Evolutionary conservation across 2,113 vertebrate species (phyloP), one percentile per base, ranked within the genome.

Genomic region (Chionomys nivalis): DNA sequence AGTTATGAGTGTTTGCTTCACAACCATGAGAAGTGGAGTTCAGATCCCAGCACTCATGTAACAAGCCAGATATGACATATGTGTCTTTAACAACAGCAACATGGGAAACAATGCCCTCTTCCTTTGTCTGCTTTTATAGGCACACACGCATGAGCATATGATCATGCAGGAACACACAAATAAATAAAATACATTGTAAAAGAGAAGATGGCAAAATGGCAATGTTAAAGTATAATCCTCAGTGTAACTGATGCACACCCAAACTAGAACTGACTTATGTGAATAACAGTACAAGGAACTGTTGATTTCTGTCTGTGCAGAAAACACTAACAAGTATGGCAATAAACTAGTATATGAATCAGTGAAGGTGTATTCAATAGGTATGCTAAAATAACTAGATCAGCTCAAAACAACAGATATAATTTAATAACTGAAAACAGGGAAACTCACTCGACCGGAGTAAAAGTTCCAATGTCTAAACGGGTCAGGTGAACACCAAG

Each of bases 151-250:
- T 66, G 16, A 63, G 23, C 28, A 47, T 44, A 47, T 66, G 61
- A 33, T 47, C 39, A 47, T 47, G 28, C 39, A 86, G 14, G 28
- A 5, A 83, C 39, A 86, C 82, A 65, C 61, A 85, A 44, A 44
- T 58, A 85, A 28, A 63, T 65, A 65, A 86, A 66, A 42, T 9
- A 6, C n/a, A 83, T 63, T 86, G 47, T 47, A 44, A 47, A 86
- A 47, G 26, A 86, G 39, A 94, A 93, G 61, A 92, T 79, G 23
- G 28, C 65, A n/a, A 24, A 89, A 52, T 63, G 23, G 39, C 33
- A 86, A 90, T 58, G 9, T 82, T 66, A 42, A 92, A 95, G 55
- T 81, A 83, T 79, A 89, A 83, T 52, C 87, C 10, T 58, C 75
- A 33, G 23, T 77, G 13, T 61, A 65, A 81, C 1, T 89, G 33